Percentiles rank a stretch among this genome's conserved stretches.
Evolutionary conservation across 1,140 invertebrate species (phyloP).

Genomic region (Drosophila kikkawai): DNA sequence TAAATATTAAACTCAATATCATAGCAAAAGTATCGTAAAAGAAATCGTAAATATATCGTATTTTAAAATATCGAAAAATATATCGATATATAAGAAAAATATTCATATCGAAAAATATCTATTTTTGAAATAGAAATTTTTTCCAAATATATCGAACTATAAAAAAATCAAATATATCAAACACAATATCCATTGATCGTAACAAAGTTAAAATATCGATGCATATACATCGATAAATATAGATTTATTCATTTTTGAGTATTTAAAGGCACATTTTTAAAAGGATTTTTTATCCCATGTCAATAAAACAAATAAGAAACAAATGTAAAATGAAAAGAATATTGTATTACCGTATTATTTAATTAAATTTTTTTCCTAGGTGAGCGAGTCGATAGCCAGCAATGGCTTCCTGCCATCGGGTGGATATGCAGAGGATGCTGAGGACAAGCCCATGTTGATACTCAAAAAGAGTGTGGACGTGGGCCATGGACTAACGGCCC

Average conservation of each 20-base stretch:
- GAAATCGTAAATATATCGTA: neutral
- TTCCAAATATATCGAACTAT: neutral
- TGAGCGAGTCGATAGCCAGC: conserved; percentile 92
- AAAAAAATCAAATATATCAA: too few species aligned
- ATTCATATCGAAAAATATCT: neutral
- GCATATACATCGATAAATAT: too few species aligned
- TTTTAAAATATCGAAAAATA: neutral
- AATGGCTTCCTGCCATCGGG: conserved; percentile 90
- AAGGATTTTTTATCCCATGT: too few species aligned
- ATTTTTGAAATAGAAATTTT: neutral
- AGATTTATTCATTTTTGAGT: too few species aligned
- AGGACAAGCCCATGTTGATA: conserved; percentile 91
- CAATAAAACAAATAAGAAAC: neutral
- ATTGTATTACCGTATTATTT: too few species aligned
- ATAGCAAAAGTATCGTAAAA: neutral
- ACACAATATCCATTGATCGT: too few species aligned
- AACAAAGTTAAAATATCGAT: too few species aligned
- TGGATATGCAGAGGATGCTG: conserved; percentile 88
- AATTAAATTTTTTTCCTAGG: conserved; percentile 85
- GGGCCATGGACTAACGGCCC: conserved; percentile 90
- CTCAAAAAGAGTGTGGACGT: conserved; percentile 90
- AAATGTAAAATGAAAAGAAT: neutral
- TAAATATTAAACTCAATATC: neutral
- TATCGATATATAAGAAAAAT: neutral
- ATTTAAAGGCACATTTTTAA: too few species aligned